A percentile compares a stretch with the other conserved stretches of the same genome.
Evolutionary conservation across 2,113 vertebrate species (phyloP).

Genomic region (Dicentrarchus labrax): DNA sequence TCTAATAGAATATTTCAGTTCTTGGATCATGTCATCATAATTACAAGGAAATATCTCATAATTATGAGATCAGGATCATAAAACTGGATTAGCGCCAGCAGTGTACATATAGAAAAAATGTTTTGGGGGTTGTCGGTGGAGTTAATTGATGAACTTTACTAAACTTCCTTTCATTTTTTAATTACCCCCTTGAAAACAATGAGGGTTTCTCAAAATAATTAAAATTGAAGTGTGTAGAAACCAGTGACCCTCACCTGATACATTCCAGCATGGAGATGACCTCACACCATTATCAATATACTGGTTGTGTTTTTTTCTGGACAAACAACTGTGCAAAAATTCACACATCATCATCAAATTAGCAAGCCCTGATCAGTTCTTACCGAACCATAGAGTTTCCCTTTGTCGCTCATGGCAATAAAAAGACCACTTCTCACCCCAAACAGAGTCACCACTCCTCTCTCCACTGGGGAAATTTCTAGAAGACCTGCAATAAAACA

Average conservation of each 20-base stretch:
- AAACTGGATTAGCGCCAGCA: no score
- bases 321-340: neutral
- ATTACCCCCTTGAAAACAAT: no score
- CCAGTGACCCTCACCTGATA: no score
- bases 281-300: neutral
- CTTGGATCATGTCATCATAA: no score
- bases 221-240: neutral
- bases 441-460: conserved; percentile 94
- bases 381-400: conserved; percentile 96
- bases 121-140: no score
- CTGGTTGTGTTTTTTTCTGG: neutral
- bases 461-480: conserved; percentile 94
- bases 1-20: no score
- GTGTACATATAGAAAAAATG: no score
- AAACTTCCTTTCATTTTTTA: no score
- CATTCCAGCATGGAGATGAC: no score
- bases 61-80: no score
- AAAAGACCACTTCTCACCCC: conserved; percentile 93
- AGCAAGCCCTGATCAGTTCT: conserved; percentile 74
- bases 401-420: conserved; percentile 93
- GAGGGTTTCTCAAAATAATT: no score
- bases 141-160: neutral
- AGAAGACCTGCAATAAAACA: conserved; percentile 87
- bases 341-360: neutral
- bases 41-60: no score